Percentiles rank a stretch among this genome's conserved stretches.
phyloP scores from a whole-genome alignment of 2,113 vertebrate genomes.

The Hippocampus abdominalis region DNA sequence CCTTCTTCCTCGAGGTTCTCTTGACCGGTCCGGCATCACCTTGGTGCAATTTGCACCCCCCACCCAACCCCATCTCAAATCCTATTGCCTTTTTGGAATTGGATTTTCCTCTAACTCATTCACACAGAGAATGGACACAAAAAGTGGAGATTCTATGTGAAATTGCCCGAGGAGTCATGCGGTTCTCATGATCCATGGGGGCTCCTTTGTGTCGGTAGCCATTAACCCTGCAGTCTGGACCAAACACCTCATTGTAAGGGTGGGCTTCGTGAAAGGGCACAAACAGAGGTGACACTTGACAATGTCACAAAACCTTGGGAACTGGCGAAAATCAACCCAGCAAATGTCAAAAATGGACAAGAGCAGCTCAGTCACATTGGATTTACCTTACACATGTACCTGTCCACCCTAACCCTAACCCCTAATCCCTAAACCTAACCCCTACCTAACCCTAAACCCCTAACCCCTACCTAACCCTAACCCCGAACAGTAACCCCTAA shows the following conservation, averaged over 20 bases:
- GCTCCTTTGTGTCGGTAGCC: constrained; percentile 53
- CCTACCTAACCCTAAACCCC: too few species aligned
- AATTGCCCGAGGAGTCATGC: constrained; percentile 68
- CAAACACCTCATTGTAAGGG: constrained; percentile 71
- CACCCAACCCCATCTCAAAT: constrained; percentile 71
- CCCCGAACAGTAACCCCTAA: too few species aligned
- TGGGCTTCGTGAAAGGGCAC: background rate
- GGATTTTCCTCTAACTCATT: constrained; percentile 77
- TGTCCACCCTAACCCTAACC: too few species aligned
- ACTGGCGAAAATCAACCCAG: background rate
- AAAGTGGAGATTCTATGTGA: constrained; percentile 67
- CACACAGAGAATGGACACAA: constrained; percentile 71
- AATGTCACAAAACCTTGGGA: background rate
- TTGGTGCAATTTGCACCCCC: constrained; percentile 74
- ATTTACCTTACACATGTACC: background rate
- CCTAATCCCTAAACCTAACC: too few species aligned
- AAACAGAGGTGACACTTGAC: background rate
- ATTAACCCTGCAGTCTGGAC: constrained; percentile 70
- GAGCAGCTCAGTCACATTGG: too few species aligned
- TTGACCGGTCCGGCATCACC: constrained; percentile 72
- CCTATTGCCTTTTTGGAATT: constrained; percentile 79
- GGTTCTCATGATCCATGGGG: constrained; percentile 57
- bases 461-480: too few species aligned
- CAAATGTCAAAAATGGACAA: background rate
- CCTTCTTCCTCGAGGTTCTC: constrained; percentile 62